Evolutionary conservation across 1,140 invertebrate species (phyloP).

Genomic region (Physella acuta): DNA sequence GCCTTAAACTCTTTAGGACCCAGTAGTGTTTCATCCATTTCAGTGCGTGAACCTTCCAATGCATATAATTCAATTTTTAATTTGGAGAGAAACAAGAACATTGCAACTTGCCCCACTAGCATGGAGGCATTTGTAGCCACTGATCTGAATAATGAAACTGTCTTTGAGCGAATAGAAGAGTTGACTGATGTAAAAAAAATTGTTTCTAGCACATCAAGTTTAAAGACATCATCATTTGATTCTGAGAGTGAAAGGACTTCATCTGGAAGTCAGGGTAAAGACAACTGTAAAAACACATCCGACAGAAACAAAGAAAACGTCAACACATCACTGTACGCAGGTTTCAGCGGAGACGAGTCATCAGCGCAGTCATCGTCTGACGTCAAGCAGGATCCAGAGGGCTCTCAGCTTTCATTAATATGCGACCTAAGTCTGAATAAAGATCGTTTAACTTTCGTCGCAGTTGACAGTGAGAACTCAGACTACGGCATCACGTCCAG

Average conservation of each 20-base stretch:
- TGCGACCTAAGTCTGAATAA: neutral
- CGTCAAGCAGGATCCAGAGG: neutral
- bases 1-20: neutral
- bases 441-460: conserved; percentile 11
- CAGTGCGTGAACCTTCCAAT: too few relatives aligned
- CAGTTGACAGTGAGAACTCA: conserved; percentile 19
- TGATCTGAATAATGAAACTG: neutral
- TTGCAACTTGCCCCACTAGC: neutral
- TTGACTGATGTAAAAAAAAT: neutral
- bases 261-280: neutral
- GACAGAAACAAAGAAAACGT: conserved; percentile 5
- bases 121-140: neutral
- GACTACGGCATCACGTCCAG: conserved; percentile 21
- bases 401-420: neutral
- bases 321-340: conserved; percentile 7
- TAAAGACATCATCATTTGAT: neutral
- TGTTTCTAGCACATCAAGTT: neutral
- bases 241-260: neutral
- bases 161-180: neutral
- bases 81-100: too few relatives aligned
- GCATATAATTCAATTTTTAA: too few relatives aligned
- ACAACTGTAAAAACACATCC: neutral
- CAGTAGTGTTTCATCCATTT: neutral
- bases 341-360: conserved; percentile 12
- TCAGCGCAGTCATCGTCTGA: conserved; percentile 18